A percentile compares a stretch with the other conserved stretches of the same genome.
Conservation (phyloP, 1,140 invertebrate species). For the Elymnias hypermnestra region DNA sequence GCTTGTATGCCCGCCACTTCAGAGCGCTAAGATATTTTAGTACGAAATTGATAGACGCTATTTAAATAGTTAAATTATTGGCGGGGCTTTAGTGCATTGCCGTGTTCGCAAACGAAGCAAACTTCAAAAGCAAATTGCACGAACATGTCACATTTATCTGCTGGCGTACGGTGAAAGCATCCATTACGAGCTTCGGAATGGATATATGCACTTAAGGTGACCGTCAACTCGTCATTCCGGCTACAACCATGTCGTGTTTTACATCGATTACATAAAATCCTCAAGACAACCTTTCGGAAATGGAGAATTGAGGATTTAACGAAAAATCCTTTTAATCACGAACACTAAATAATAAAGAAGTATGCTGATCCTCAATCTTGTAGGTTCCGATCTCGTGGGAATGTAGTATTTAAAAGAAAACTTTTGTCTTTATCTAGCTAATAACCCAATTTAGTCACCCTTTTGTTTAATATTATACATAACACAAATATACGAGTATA, state of each 20-base stretch:
- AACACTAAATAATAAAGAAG: too few species aligned
- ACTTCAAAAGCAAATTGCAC: conserved; percentile 61
- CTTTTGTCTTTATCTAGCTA: too few species aligned
- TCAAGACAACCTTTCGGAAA: not conserved
- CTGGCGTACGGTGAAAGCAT: conserved; percentile 53
- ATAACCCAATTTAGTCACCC: too few species aligned
- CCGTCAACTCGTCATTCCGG: conserved; percentile 27
- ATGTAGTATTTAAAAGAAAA: too few species aligned
- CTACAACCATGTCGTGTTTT: conserved; percentile 28
- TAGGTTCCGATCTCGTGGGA: too few species aligned
- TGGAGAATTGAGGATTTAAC: too few species aligned
- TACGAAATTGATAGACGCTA: conserved; percentile 30
- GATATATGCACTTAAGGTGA: conserved; percentile 53
- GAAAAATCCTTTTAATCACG: too few species aligned
- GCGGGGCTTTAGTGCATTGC: conserved; percentile 50
- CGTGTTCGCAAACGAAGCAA: conserved; percentile 41
- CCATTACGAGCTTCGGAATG: conserved; percentile 49
- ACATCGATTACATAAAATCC: conserved; percentile 29
- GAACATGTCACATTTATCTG: conserved; percentile 52
- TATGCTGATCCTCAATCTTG: too few species aligned
- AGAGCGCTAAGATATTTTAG: too few species aligned
- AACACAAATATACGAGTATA: too few species aligned
- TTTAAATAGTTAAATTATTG: conserved; percentile 50
- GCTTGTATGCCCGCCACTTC: too few species aligned
- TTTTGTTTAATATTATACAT: too few species aligned